phyloP scores from a whole-genome alignment of 2,888 invertebrate genomes.

The Leptothorax acervorum region DNA sequence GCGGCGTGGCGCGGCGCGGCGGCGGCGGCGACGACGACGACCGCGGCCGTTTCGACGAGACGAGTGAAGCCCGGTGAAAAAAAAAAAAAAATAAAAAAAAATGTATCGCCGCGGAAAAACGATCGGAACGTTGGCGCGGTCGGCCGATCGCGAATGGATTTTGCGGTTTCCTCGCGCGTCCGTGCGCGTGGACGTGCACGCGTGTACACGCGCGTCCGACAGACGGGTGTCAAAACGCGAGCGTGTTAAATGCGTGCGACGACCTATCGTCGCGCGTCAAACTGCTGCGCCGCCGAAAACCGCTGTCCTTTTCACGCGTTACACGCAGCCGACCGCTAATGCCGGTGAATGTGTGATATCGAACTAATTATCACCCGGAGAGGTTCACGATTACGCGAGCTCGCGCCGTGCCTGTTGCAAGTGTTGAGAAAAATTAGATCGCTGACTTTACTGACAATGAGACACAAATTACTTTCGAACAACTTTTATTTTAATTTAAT shows the following conservation, averaged over 20 bases:
- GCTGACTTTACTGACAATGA: not conserved
- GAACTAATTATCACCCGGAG: slow-evolving; percentile 73
- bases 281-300: slow-evolving; percentile 65
- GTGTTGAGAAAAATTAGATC: not conserved
- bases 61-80: slow-evolving; percentile 8
- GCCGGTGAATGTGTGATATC: slow-evolving; percentile 58
- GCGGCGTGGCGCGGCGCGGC: slow-evolving; percentile 32
- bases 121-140: slow-evolving; percentile 49
- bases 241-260: slow-evolving; percentile 59
- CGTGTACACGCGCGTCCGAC: slow-evolving; percentile 1
- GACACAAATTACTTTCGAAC: not conserved
- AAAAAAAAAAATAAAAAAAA: slow-evolving; percentile 42
- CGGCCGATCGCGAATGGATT: slow-evolving; percentile 67
- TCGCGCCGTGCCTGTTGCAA: not conserved
- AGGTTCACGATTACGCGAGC: slow-evolving; percentile 19
- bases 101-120: slow-evolving; percentile 34
- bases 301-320: slow-evolving; percentile 77
- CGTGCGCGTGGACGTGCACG: not conserved
- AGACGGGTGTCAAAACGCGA: slow-evolving; percentile 66
- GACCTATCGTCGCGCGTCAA: slow-evolving; percentile 56
- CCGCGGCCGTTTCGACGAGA: slow-evolving; percentile 35
- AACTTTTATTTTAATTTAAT: slow-evolving; percentile 6
- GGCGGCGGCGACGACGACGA: slow-evolving; percentile 18
- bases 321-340: slow-evolving; percentile 68
- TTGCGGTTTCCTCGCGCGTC: slow-evolving; percentile 65